Conservation (phyloP, 92 coral and sea anemone genomes). For the Umimayanthus kanabou region DNA sequence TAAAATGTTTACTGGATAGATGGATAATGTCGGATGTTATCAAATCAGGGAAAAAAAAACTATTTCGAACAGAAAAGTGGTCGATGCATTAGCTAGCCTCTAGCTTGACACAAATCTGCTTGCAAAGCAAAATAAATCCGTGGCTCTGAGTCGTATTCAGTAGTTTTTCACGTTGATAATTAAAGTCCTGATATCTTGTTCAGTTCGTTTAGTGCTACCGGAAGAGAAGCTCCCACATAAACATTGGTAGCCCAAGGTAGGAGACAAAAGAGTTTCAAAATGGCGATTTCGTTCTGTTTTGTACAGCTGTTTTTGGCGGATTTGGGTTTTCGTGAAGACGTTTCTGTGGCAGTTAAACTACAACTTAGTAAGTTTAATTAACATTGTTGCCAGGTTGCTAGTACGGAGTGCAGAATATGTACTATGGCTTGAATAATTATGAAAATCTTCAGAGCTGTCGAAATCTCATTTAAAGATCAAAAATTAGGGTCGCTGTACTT, state of each 20-base stretch:
- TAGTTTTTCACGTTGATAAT: neutral
- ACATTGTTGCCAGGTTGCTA: slow-evolving; percentile 22
- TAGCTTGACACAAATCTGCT: neutral
- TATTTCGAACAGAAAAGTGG: neutral
- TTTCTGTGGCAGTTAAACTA: neutral
- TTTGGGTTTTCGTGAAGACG: neutral
- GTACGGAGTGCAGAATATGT: slow-evolving; percentile 12
- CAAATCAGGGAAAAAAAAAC: neutral
- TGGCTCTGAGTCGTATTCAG: neutral
- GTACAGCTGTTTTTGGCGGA: neutral
- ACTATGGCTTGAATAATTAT: neutral
- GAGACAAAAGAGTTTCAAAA: slow-evolving; percentile 7
- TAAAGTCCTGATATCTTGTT: neutral
- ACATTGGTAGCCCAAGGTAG: neutral
- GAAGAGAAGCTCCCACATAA: neutral
- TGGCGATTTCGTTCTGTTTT: slow-evolving; percentile 2
- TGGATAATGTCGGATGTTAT: neutral
- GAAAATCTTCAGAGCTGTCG: neutral
- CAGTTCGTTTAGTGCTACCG: neutral
- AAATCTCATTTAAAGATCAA: neutral
- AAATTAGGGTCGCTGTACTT: neutral
- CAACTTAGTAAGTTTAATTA: neutral
- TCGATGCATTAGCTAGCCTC: neutral
- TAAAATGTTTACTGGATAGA: neutral
- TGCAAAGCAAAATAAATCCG: neutral